Conservation (phyloP, 1,140 invertebrate species). For the Drosophila cardini region DNA sequence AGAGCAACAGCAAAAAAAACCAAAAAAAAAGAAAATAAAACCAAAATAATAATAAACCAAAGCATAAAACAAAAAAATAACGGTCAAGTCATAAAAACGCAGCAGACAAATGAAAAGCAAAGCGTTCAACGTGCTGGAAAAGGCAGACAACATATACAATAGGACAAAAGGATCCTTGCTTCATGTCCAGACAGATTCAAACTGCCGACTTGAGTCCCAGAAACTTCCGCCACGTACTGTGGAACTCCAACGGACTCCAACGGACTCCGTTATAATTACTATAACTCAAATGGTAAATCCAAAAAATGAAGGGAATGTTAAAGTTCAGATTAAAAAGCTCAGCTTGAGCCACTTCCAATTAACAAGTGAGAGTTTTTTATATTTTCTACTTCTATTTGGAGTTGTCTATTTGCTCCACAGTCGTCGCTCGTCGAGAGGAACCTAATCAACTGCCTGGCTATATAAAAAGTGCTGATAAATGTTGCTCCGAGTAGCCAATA, state of each 20-base stretch:
- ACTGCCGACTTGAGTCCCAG: conserved; percentile 18
- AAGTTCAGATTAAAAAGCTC: conserved; percentile 15
- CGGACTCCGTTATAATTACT: conserved; percentile 21
- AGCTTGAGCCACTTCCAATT: conserved; percentile 28
- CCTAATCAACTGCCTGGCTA: conserved; percentile 51
- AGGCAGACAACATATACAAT: conserved; percentile 16
- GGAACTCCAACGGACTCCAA: conserved; percentile 16
- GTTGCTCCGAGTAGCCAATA: conserved; percentile 37
- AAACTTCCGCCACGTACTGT: conserved; percentile 45
- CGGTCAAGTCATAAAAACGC: conserved; percentile 62
- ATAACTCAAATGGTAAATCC: conserved; percentile 20
- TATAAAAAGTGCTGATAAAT: conserved; percentile 46
- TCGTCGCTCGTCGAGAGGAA: conserved; percentile 35
- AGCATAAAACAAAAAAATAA: conserved; percentile 61
- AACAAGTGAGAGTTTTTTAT: conserved; percentile 8
- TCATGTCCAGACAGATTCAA: conserved; percentile 7
- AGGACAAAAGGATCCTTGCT: conserved; percentile 16
- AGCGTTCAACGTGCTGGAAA: conserved; percentile 3
- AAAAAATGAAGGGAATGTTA: conserved; percentile 12
- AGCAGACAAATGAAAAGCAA: conserved; percentile 45
- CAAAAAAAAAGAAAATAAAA: conserved; percentile 35
- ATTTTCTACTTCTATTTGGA: not conserved
- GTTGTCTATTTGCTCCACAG: conserved; percentile 15
- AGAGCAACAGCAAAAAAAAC: conserved; percentile 28
- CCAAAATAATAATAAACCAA: conserved; percentile 50